Base-by-base conservation (phyloP, 2,113 vertebrate genomes). In the Etia nguti region DNA sequence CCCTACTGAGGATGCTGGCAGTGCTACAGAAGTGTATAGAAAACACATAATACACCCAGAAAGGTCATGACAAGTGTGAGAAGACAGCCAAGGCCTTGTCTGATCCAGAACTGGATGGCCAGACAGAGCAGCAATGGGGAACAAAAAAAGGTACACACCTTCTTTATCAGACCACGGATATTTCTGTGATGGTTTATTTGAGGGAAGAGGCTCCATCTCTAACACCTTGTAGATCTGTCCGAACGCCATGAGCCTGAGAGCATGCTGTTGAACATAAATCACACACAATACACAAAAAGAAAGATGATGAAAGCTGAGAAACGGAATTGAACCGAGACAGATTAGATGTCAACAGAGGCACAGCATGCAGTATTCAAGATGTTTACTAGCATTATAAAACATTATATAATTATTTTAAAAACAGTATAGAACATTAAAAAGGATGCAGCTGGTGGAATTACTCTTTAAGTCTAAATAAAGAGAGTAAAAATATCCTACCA, bases 141-240 rank as follows among this genome's bases (percentile, higher is more conserved):
- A 31, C 16, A 43, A 79, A 20, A 22, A 26, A 62, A 41, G 29
- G 4, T 79, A 84, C 89, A 57, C 86, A 99, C 98, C 98, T 97
- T 99, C 99, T 98, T 98, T 99, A 92, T 99, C 98, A 93, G 96
- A 96, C 98, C 99, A 99, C 31, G 98, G 97, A 92, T 98, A 99
- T 96, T 99, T 99, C 95, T 99, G 98, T 94, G 97, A 98, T 65
- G 98, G 98, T 94, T 99, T 99, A 96, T 97, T 99, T 93, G 98
- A 99, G 83, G 98, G 98, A 81, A 99, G 97, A 79, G 99, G 98
- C 55, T 99, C 99, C 99, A 99, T 99, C 92, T 99, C 98, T 95
- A 99, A 94, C 89, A 99, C 98, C 94, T 99, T 99, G 95, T 98
- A 99, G 95, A 99, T 99, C 93, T 99, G 98, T 90, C 98, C 99